phyloP scores from a whole-genome alignment of 2,113 vertebrate species.

The Chloroceryle aenea region DNA sequence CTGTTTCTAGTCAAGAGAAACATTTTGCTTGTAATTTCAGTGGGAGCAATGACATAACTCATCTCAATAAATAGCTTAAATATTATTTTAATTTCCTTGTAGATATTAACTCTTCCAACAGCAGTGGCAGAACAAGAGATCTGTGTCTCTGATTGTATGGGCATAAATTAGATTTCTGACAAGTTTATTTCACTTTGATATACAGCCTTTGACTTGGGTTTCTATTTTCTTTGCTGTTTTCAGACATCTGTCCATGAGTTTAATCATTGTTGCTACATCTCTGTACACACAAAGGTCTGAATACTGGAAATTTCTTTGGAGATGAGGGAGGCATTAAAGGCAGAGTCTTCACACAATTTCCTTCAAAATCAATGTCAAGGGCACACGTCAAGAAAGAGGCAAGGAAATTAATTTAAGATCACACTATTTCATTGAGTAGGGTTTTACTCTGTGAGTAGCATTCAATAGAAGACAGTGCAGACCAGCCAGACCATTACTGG shows the following conservation, averaged over 20 bases:
- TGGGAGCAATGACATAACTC: background rate
- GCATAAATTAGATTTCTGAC: background rate
- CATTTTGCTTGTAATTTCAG: background rate
- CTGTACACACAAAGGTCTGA: background rate
- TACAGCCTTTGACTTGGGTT: background rate
- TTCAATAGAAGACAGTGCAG: background rate
- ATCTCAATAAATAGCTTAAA: background rate
- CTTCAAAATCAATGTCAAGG: background rate
- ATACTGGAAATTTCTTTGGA: background rate
- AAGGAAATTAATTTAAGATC: background rate
- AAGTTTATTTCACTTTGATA: background rate
- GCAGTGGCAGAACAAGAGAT: background rate
- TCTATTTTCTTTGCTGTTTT: conserved; percentile 7
- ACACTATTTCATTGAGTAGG: background rate
- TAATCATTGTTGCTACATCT: background rate
- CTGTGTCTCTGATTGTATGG: background rate
- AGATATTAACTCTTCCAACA: background rate
- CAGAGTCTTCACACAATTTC: background rate
- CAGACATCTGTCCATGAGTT: background rate
- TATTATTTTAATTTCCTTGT: background rate
- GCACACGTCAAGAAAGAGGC: background rate
- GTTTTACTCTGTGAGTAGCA: background rate
- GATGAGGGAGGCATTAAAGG: background rate
- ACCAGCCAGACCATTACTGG: background rate
- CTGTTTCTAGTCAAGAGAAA: background rate